These are phyloP conservation scores for Hydropsyche betteni DNA, from an alignment of 2,888 invertebrate genomes.

Conservation along the genomic window DNA sequence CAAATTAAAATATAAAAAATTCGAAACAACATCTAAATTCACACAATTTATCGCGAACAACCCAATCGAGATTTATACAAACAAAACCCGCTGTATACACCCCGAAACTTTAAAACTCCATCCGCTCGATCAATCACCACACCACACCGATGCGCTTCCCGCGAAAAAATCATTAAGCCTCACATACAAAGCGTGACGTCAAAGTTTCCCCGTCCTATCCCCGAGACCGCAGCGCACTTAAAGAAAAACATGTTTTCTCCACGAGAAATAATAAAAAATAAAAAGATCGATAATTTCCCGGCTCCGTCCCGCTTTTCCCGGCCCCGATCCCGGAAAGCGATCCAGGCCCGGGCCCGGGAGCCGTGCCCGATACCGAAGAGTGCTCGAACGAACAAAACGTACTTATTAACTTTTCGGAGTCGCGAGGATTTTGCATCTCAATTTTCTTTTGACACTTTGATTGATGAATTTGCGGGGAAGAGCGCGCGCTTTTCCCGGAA, in stretches of 20 bases:
- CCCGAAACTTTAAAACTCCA: no score
- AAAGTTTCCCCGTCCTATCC: slow-evolving; percentile 5
- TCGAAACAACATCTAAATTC: no score
- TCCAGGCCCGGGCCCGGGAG: no score
- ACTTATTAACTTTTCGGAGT: slow-evolving; percentile 35
- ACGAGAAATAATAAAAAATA: not conserved
- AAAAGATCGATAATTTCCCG: slow-evolving; percentile 23
- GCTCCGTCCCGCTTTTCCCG: no score
- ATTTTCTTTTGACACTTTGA: slow-evolving; percentile 41
- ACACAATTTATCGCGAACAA: no score
- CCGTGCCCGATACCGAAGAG: not conserved
- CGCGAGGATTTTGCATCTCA: slow-evolving; percentile 40
- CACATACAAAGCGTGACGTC: slow-evolving; percentile 6
- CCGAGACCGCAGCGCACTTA: slow-evolving; percentile 16
- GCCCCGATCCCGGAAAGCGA: no score
- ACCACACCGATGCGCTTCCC: no score
- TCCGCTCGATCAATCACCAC: no score
- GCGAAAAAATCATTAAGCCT: not conserved
- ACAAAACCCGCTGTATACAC: no score
- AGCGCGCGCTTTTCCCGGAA: no score
- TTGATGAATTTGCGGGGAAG: slow-evolving; percentile 36
- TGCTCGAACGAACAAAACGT: slow-evolving; percentile 13
- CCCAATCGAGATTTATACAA: no score
- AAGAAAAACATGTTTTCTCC: slow-evolving; percentile 30
- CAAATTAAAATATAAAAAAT: no score